A percentile compares a stretch with the other conserved stretches of the same genome.
Evolutionary conservation across 2,797 vertebrate species (phyloP).

Genomic region (Sebastes taczanowskii): DNA sequence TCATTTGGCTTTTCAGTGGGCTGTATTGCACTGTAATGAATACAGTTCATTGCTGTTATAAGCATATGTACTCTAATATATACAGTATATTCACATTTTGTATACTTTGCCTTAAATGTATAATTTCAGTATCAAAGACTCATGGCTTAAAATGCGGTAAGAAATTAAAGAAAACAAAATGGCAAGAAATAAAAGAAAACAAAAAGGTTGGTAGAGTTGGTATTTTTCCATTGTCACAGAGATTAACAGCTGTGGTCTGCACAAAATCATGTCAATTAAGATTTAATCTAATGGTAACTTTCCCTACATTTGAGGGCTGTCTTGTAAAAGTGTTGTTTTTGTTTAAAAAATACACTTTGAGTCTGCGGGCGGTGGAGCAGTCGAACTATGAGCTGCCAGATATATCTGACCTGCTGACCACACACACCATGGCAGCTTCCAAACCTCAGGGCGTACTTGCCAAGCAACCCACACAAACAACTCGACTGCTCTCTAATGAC

Average conservation of each 20-base stretch:
- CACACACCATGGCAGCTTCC: constrained; percentile 43
- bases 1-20: too few species aligned
- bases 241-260: neutral
- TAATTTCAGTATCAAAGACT: neutral
- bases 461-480: constrained; percentile 61
- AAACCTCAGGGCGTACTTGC: constrained; percentile 59
- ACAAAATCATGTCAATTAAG: neutral
- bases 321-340: constrained; percentile 57
- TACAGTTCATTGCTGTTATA: neutral
- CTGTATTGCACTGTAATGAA: neutral
- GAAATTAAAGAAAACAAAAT: neutral
- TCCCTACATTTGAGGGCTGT: constrained; percentile 8
- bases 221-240: neutral
- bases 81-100: neutral
- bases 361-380: constrained; percentile 47
- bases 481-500: constrained; percentile 50
- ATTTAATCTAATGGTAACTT: constrained; percentile 12
- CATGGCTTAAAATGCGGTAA: neutral
- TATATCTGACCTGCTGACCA: constrained; percentile 70
- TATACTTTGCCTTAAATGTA: neutral
- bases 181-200: neutral
- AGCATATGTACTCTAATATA: neutral
- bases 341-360: constrained; percentile 47
- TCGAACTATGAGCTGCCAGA: constrained; percentile 52
- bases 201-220: neutral